Evolutionary conservation across 2,113 vertebrate species (phyloP), one percentile per base, ranked within the genome.

Genomic region (Bos javanicus): DNA sequence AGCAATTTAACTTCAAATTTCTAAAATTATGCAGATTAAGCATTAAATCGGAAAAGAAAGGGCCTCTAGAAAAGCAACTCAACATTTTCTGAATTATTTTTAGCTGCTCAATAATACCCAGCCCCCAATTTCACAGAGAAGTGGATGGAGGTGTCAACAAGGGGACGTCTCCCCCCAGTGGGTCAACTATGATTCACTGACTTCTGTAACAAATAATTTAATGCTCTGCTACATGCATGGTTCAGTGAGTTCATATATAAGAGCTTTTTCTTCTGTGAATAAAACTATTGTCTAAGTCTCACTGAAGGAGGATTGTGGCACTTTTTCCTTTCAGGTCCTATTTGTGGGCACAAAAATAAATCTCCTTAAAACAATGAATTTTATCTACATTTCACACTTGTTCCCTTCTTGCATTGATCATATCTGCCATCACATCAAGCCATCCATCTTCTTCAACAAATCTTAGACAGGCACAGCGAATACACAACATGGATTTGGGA

Each of bases 1-100:
- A 98, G 96, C 97, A 98, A 94, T 98, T 98, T 98, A 96, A 98
- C 98, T 98, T 98, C 97, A 98, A 97, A 90, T 96, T 98, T 95
- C 95, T 97, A 95, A 92, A 98, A 98, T 91, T 98, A 98, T 97
- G 86, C 98, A 98, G 98, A 98, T 98, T 97, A 98, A 98, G 98
- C 91, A 97, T 96, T 97, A 98, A 96, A 97, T 98, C 97, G 67
- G 50, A 88, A 98, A 98, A 98, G 88, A 97, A 98, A 94, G 9
- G 82, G 30, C 67, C 88, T 98, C 36, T 95, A 96, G 95, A 97
- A 96, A 94, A 94, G 15, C 52, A 96, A 95, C 21, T 54, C 81
- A 90, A 86, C 74, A 30, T 6, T 92, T 95, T 92, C 71, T 36
- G 90, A 86, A 88, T 95, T 80, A 87, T 90, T 98, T 97, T 97